Base-by-base conservation (phyloP, 2,888 invertebrate species). In the Deilephila elpenor region DNA sequence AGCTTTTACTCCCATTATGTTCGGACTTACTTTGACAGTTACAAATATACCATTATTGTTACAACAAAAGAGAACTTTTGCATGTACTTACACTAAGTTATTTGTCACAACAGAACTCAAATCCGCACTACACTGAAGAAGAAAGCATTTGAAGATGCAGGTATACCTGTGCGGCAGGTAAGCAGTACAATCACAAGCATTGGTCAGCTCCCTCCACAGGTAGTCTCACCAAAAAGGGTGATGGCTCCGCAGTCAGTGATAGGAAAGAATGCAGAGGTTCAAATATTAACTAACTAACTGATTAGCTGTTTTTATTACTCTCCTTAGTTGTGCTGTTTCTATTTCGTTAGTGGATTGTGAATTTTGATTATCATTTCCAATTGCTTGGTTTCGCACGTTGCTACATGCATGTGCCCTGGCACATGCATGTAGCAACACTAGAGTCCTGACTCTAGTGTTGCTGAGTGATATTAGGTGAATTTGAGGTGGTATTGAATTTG, bases 101-200 rank as follows among this genome's bases (percentile, higher is more conserved):
- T 51, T 67, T 67, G 51, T 67, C 25, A 25, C 4, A 51, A 53
- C 92, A 98, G 98, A 78, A 96, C 97, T 5, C 98, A 99, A 93
- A 98, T 98, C 80, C 95, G 97, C 75, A 96, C 97, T 61, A 97
- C 97, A 0, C 88, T 98, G 74, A 98, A 98, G 91, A 98, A 98
- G 91, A 98, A 98, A 87, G 97, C 97, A 0, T 98, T 97, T 87
- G 98, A 98, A 88, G 98, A 98, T 86, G 97, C 98, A 76, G 98
- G 98, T 77, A 95, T 98, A 81, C 97, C 97, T 73, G 96, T 97
- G 25, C 94, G 96, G 79, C 95, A 96, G 91, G 95, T 96, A 82
- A 96, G 95, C 88, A 95, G 95, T 82, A 92, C 95, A 59, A 93
- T 95, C 78, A 90, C 93, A 74, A 89, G 89, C 78, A 88, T 83